Base-by-base conservation (phyloP, 2,797 vertebrate genomes). In the Melanogrammus aeglefinus region DNA sequence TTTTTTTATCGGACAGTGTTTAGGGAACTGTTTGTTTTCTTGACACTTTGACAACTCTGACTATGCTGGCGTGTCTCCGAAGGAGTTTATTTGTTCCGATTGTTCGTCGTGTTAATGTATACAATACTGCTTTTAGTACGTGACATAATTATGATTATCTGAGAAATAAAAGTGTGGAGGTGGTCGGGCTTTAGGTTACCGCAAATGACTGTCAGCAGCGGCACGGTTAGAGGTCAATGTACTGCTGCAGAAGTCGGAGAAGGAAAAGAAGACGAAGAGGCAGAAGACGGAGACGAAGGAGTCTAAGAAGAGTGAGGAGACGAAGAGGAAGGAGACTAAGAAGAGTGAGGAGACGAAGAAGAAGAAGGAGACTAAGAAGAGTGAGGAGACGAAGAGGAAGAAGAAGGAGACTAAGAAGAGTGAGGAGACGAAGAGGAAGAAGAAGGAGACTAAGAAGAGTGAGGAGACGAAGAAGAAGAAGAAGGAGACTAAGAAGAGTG, bases 21-120 rank as follows among this genome's bases (percentile, higher is more conserved):
- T 38, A 73, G 90, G 84, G 90, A 75, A 66, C 74, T 75, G 80
- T 85, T 87, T 81, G 80, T 87, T 78, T 80, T 75, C 4, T 12
- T 57, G 51, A 18, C 51, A 57, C 21, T 8, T 18, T n/a, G 21
- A 6, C 18, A 21, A 6, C 51, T 57, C 21, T 0, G n/a, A 57
- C 18, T 57, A 57, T n/a, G 18, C 21, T 8, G 18, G 51, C 21
- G 21, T n/a, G 51, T 18, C 51, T n/a, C 7, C 4, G 21, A 57
- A 57, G 14, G 47, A 12, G 21, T n/a, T 21, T 6, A 57, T 57
- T 57, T 70, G 1, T 66, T 14, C 6, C 8, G 66, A 69, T 69
- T 69, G 9, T 69, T 6, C 27, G n/a, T 66, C 70, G 69, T 74
- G 29, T 74, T 44, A 21, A 71, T 71, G 27, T 12, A 44, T 44